Conservation (phyloP, 2,888 invertebrate genomes). For the Hydroisotoma schaefferi region DNA sequence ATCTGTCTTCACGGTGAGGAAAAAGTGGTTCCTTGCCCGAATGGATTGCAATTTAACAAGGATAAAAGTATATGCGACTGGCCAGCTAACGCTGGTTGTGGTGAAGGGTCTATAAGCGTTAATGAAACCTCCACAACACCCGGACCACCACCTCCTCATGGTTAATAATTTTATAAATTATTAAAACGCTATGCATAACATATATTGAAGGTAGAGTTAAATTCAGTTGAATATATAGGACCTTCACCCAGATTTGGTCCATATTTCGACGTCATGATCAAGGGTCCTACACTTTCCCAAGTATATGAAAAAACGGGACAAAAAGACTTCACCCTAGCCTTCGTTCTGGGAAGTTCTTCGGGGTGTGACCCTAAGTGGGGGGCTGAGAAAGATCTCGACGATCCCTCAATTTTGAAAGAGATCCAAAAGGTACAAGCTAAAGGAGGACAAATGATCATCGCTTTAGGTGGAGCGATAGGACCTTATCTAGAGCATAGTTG, state of each 20-base stretch:
- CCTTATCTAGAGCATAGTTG: constrained; percentile 46
- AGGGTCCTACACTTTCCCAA: constrained; percentile 26
- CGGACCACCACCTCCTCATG: constrained; percentile 26
- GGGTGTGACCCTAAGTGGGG: constrained; percentile 46
- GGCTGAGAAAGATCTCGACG: constrained; percentile 37
- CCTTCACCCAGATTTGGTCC: constrained; percentile 37
- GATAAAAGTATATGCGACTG: constrained; percentile 34
- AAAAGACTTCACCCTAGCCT: constrained; percentile 42
- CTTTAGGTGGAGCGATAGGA: constrained; percentile 43
- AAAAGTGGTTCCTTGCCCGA: constrained; percentile 25
- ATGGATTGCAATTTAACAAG: constrained; percentile 30
- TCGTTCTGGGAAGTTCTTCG: constrained; percentile 34
- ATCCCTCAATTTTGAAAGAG: constrained; percentile 33
- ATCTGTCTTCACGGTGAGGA: constrained; percentile 32
- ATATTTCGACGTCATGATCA: constrained; percentile 42
- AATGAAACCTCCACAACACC: constrained; percentile 5
- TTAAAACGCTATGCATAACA: neutral
- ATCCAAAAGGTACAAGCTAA: constrained; percentile 35
- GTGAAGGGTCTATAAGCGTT: neutral
- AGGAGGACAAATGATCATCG: constrained; percentile 46
- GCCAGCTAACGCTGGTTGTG: constrained; percentile 34
- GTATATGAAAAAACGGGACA: constrained; percentile 40
- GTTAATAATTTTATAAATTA: constrained; percentile 9
- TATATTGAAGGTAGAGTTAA: neutral
- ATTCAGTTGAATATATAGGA: constrained; percentile 11